A percentile compares a stretch with the other conserved stretches of the same genome.
These are phyloP conservation scores for Lepus townsendii DNA, from an alignment of 2,797 vertebrate genomes.

Conservation along the genomic window DNA sequence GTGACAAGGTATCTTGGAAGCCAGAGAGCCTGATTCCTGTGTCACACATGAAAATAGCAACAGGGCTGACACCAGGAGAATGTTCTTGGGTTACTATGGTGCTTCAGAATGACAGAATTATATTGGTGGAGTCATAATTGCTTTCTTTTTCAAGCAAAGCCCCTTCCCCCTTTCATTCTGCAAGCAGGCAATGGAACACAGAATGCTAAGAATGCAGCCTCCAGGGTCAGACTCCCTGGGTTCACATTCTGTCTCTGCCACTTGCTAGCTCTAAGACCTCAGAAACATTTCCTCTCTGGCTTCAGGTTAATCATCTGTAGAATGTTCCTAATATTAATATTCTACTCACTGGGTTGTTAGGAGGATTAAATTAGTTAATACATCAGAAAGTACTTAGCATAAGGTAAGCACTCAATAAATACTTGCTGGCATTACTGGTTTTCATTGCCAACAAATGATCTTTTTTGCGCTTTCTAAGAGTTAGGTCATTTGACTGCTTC, in stretches of 20 bases:
- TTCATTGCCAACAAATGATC: conserved; percentile 12
- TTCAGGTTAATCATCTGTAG: conserved; percentile 18
- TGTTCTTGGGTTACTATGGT: not conserved
- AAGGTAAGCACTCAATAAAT: conserved; percentile 52
- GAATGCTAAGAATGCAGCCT: not conserved
- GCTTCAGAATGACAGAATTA: conserved; percentile 5
- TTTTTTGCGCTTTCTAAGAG: conserved; percentile 36
- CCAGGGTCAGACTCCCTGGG: not conserved
- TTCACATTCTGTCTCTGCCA: not conserved
- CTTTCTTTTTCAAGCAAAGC: conserved; percentile 35
- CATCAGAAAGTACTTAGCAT: not conserved
- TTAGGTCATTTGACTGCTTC: not conserved
- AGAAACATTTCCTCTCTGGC: not conserved
- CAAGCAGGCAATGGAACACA: not conserved
- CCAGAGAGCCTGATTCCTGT: not conserved
- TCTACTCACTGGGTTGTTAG: not conserved
- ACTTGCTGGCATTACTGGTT: conserved; percentile 6
- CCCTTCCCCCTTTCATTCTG: not conserved
- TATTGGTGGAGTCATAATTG: not conserved
- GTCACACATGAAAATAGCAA: not conserved
- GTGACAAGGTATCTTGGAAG: not conserved
- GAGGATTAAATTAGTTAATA: conserved; percentile 42
- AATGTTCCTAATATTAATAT: conserved; percentile 20
- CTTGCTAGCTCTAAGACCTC: not conserved
- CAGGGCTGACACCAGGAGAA: not conserved